Conservation (phyloP, 2,797 vertebrate genomes). For the Sebastes taczanowskii region DNA sequence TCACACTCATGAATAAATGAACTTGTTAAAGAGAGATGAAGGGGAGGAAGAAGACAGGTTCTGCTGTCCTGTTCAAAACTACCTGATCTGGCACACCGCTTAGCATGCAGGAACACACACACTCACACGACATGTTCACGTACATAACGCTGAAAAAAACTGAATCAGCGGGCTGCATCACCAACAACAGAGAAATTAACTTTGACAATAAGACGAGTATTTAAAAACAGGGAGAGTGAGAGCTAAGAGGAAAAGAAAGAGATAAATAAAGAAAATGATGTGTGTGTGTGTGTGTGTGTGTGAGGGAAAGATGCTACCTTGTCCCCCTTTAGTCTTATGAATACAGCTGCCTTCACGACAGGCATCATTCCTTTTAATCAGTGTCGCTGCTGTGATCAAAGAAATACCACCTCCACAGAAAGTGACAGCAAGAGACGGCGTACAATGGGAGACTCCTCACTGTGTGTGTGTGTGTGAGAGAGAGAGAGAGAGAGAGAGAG, state of each 20-base stretch:
- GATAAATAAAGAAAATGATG: neutral
- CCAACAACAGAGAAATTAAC: conserved; percentile 7
- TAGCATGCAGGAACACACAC: conserved; percentile 50
- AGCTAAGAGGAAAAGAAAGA: neutral
- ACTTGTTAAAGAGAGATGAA: conserved; percentile 80
- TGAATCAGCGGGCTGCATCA: conserved; percentile 8
- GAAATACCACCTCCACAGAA: conserved; percentile 71
- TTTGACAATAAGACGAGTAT: conserved; percentile 16
- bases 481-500: conserved; percentile 25
- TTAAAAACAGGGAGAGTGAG: conserved; percentile 26
- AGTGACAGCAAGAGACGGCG: conserved; percentile 70
- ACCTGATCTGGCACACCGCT: conserved; percentile 70
- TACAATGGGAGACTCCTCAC: conserved; percentile 63
- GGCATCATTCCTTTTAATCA: conserved; percentile 85
- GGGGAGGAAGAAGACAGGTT: conserved; percentile 74
- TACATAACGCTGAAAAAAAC: neutral
- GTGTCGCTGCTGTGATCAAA: conserved; percentile 79
- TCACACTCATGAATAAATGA: conserved; percentile 81
- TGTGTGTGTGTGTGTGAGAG: conserved; percentile 36
- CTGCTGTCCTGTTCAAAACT: conserved; percentile 75
- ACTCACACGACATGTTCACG: neutral
- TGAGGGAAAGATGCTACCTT: conserved; percentile 40
- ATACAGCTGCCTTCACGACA: conserved; percentile 70
- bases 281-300: neutral
- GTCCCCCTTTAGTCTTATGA: conserved; percentile 72